These are phyloP conservation scores for Brenthis daphne DNA, from an alignment of 2,888 invertebrate genomes.

Conservation along the genomic window DNA sequence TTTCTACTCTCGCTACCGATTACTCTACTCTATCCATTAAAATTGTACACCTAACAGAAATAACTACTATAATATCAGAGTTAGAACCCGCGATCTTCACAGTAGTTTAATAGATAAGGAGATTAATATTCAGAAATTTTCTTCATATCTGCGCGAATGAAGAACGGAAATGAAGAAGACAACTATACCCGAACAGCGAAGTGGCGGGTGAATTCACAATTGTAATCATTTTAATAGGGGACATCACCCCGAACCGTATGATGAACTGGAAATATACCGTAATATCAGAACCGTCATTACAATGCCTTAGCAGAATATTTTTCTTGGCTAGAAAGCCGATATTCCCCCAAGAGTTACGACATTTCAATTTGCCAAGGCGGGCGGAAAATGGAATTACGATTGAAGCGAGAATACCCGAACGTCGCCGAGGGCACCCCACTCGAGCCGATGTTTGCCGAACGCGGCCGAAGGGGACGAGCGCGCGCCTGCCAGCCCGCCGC, in stretches of 20 bases:
- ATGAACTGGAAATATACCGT: constrained; percentile 79
- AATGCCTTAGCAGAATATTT: constrained; percentile 80
- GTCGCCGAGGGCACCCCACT: constrained; percentile 57
- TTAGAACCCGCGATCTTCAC: too few relatives aligned
- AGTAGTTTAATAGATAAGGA: too few relatives aligned
- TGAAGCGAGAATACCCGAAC: constrained; percentile 75
- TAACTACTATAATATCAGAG: too few relatives aligned
- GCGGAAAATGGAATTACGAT: constrained; percentile 83
- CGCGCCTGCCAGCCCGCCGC: constrained; percentile 60
- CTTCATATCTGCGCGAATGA: not conserved
- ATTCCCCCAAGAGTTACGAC: constrained; percentile 83
- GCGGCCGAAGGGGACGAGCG: constrained; percentile 59
- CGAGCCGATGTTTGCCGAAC: constrained; percentile 58
- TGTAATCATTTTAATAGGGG: constrained; percentile 64
- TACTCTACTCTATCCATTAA: too few relatives aligned
- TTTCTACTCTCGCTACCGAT: too few relatives aligned
- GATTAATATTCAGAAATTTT: not conserved
- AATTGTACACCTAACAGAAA: too few relatives aligned
- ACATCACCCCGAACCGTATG: constrained; percentile 66
- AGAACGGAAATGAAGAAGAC: constrained; percentile 29
- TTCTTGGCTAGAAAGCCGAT: constrained; percentile 82
- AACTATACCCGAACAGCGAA: constrained; percentile 55
- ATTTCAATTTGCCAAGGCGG: constrained; percentile 84
- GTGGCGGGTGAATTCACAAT: constrained; percentile 68
- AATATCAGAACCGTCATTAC: constrained; percentile 77